Conservation (phyloP, 2,797 vertebrate genomes). For the Eurystomus glaucurus region DNA sequence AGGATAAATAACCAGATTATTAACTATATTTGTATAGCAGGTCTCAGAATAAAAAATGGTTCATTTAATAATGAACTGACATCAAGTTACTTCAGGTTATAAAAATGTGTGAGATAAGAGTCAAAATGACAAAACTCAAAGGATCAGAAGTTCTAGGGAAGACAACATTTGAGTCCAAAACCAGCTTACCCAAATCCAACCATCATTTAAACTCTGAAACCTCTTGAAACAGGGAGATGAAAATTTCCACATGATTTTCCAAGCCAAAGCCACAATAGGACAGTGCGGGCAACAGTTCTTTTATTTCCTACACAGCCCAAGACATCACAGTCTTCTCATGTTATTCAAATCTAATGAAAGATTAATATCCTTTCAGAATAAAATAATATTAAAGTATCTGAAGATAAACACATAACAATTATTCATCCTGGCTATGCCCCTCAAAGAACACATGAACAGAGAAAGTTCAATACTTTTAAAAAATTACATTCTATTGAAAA, state of each 20-base stretch:
- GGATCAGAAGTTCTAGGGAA: neutral
- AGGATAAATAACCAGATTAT: constrained; percentile 47
- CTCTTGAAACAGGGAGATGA: neutral
- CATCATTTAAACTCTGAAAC: neutral
- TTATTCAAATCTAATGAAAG: constrained; percentile 69
- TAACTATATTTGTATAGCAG: constrained; percentile 22
- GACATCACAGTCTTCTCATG: constrained; percentile 39
- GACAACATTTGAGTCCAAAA: neutral
- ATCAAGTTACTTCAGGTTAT: constrained; percentile 48
- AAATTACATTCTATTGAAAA: constrained; percentile 39
- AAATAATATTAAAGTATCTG: constrained; percentile 36
- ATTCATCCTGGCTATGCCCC: constrained; percentile 8
- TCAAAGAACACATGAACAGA: neutral
- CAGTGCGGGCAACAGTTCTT: neutral
- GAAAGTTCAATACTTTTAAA: neutral
- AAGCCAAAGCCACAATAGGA: constrained; percentile 13
- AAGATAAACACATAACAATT: constrained; percentile 48
- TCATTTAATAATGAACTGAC: constrained; percentile 39
- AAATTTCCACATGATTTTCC: constrained; percentile 46
- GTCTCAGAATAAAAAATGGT: constrained; percentile 53
- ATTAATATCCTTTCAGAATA: constrained; percentile 58
- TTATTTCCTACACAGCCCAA: neutral
- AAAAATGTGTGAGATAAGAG: constrained; percentile 31
- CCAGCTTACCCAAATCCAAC: neutral
- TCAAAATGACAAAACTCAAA: constrained; percentile 9